Base-by-base conservation (phyloP, 2,113 vertebrate species). In the Channa maculata region DNA sequence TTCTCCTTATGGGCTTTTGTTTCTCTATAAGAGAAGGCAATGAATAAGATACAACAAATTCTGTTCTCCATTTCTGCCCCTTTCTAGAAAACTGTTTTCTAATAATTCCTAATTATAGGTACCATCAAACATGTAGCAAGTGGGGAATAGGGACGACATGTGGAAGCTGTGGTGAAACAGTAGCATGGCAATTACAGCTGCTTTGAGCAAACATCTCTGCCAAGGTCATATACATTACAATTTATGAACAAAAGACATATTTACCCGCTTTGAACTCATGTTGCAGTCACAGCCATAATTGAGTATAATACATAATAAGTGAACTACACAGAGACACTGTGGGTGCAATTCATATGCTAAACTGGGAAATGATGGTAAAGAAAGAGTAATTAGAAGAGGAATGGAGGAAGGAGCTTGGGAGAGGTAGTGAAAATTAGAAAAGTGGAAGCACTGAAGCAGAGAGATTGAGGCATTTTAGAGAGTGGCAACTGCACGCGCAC, bases 331-430 rank as follows among this genome's bases (percentile, higher is more conserved):
- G 54, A 41, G 67, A 62, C 9, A 9, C 65, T 75, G 51, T 5
- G 55, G 38, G 70, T 65, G 64, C 65, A 74, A 87, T 78, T 91
- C 75, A 89, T 88, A 82, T 84, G 82, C 72, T 82, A 89, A 89
- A 65, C 48, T 71, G 74, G 75, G 46, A 86, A 86, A 73, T 79
- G 65, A 85, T 68, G 77, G 82, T 63, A 51, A 83, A 77, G 65
- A 75, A 85, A 71, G 68, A 72, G 80, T 85, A 80, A 91, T 88
- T 85, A 85, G 73, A 73, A 82, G 50, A 43, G 63, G 46, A 80
- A 54, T 36, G 12, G 45, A 48, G 72, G 53, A 80, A 61, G 58
- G 59, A 82, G 68, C 57, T 55, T 49, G 55, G 75, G 60, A 70
- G 59, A 71, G 52, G 61, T 45, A 44, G 62, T 69, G 62, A 15